Conservation (phyloP, 2,797 vertebrate species). For the Delichon dasypus region DNA sequence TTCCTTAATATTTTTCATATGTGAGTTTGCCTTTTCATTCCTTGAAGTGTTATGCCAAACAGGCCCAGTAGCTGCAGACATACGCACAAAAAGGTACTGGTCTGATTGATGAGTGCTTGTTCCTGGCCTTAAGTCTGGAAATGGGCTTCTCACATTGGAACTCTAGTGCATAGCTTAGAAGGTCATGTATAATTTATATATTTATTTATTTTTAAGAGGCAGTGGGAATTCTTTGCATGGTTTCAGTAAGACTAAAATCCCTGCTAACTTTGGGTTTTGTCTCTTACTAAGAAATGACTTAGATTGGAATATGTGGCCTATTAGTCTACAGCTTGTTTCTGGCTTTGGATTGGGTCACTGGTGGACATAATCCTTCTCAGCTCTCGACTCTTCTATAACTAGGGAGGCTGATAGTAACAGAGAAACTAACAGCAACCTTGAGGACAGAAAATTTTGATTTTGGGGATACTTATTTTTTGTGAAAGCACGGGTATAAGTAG, state of each 20-base stretch:
- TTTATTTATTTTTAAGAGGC: conserved; percentile 54
- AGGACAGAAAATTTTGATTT: background rate
- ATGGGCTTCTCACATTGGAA: background rate
- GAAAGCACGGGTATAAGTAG: conserved; percentile 46
- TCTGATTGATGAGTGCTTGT: background rate
- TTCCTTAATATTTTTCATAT: background rate
- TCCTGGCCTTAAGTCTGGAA: background rate
- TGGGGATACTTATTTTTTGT: conserved; percentile 12
- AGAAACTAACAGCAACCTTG: background rate
- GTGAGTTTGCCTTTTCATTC: conserved; percentile 6
- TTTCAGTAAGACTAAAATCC: conserved; percentile 23
- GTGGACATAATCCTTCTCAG: background rate
- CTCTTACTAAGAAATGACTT: background rate
- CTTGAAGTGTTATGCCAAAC: background rate
- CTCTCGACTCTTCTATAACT: background rate
- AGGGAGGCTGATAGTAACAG: background rate
- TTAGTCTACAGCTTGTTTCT: conserved; percentile 8
- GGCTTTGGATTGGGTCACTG: background rate
- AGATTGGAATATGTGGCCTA: background rate
- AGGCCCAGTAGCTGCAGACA: background rate
- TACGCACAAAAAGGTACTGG: background rate
- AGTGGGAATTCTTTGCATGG: conserved; percentile 33
- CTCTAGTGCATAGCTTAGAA: background rate
- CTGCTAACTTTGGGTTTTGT: background rate
- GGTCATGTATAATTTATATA: background rate